Conservation (phyloP, 2,888 invertebrate species). For the Dexiosoma caninum region DNA sequence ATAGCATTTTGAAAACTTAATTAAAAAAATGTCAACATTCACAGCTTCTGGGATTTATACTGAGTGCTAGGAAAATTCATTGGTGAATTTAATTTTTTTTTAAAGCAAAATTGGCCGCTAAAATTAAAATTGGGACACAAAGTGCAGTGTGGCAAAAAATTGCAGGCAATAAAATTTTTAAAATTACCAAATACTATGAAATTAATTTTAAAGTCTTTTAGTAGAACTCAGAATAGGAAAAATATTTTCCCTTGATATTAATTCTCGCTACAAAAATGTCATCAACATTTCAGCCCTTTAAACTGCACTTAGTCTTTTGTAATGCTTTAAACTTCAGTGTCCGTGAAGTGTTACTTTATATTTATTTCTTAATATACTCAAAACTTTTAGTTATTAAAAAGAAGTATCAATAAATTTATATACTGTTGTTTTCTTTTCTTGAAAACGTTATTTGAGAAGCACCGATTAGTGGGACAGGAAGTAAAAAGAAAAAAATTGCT, state of each 20-base stretch:
- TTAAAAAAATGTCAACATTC: too few species aligned
- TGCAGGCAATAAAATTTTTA: too few species aligned
- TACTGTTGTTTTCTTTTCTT: background rate
- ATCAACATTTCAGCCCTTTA: background rate
- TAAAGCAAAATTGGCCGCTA: too few species aligned
- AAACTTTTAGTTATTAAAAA: constrained; percentile 20
- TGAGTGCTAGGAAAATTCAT: too few species aligned
- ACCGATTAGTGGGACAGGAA: constrained; percentile 44
- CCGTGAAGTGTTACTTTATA: background rate
- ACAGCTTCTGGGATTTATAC: too few species aligned
- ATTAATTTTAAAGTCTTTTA: background rate
- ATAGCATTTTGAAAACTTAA: too few species aligned
- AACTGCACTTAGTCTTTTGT: background rate
- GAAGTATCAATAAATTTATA: background rate
- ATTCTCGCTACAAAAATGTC: background rate
- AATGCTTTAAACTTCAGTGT: constrained; percentile 17
- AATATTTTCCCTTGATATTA: too few species aligned
- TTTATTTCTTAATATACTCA: background rate
- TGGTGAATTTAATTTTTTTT: too few species aligned
- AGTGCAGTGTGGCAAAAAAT: too few species aligned
- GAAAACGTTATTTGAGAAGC: constrained; percentile 23
- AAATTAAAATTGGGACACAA: too few species aligned
- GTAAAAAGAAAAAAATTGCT: constrained; percentile 28
- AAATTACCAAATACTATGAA: too few species aligned
- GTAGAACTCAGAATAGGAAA: too few species aligned